phyloP scores from a whole-genome alignment of 2,113 vertebrate genomes.

The Hylia prasina region DNA sequence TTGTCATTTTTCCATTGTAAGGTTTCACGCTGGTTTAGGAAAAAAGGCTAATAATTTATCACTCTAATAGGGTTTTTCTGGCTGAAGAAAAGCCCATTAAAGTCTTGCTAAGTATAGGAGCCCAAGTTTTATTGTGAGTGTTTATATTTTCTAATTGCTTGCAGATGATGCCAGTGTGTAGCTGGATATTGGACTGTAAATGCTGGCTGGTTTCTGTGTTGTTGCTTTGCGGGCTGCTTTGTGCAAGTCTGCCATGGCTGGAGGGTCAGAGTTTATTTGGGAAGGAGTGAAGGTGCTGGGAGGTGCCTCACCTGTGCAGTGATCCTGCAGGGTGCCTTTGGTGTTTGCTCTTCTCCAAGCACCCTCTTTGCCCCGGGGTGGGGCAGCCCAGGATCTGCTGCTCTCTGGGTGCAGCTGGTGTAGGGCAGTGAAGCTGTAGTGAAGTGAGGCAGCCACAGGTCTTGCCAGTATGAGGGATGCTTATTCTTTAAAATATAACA shows the following conservation, averaged over 20 bases:
- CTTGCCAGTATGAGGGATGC: neutral
- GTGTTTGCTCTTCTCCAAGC: neutral
- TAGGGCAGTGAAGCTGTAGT: neutral
- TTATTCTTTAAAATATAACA: neutral
- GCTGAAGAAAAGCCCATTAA: conserved; percentile 56
- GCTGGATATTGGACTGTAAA: neutral
- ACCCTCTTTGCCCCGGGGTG: neutral
- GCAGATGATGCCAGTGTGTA: conserved; percentile 37
- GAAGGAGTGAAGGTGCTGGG: neutral
- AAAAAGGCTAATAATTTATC: conserved; percentile 23
- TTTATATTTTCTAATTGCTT: conserved; percentile 50
- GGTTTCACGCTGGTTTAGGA: conserved; percentile 1
- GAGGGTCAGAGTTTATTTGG: neutral
- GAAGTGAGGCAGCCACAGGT: neutral
- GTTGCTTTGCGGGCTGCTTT: conserved; percentile 14
- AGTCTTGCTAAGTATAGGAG: conserved; percentile 47
- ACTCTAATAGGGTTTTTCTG: conserved; percentile 39
- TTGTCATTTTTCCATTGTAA: conserved; percentile 34
- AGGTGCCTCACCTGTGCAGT: neutral
- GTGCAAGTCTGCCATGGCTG: neutral
- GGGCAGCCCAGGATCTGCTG: neutral
- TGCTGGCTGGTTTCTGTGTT: neutral
- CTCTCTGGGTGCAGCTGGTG: neutral
- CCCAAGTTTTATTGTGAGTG: conserved; percentile 1
- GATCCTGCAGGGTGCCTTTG: neutral